Percentiles rank a stretch among this genome's conserved stretches.
These are phyloP conservation scores for Puntigrus tetrazona DNA, from an alignment of 2,113 vertebrate species.

Conservation along the genomic window DNA sequence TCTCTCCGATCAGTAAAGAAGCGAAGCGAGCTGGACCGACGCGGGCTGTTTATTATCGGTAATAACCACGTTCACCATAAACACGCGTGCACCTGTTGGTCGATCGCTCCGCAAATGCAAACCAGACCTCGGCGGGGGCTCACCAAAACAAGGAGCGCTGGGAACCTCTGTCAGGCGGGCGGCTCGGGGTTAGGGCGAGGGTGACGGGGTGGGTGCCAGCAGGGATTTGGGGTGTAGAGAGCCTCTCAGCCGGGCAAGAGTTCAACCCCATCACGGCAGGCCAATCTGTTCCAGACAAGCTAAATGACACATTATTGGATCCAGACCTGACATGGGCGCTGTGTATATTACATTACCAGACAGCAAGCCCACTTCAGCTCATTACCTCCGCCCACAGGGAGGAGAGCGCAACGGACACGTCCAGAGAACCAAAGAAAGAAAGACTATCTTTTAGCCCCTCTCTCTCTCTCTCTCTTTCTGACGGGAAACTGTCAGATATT, in stretches of 20 bases:
- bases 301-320: constrained; percentile 99
- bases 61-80: constrained; percentile 66
- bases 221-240: constrained; percentile 78
- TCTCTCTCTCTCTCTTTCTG: constrained; percentile 41
- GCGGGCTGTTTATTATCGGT: constrained; percentile 46
- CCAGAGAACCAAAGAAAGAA: constrained; percentile 6
- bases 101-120: constrained; percentile 51
- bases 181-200: constrained; percentile 68
- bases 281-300: constrained; percentile 99
- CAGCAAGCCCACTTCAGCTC: constrained; percentile 93
- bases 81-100: constrained; percentile 84
- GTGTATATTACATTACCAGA: constrained; percentile 86
- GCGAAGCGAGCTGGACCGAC: not conserved
- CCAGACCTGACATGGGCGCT: constrained; percentile 94
- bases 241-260: constrained; percentile 96
- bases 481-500: constrained; percentile 87
- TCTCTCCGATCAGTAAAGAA: not conserved
- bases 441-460: constrained; percentile 60
- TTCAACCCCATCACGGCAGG: constrained; percentile 93
- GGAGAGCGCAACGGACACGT: constrained; percentile 54
- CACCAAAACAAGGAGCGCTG: constrained; percentile 1
- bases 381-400: constrained; percentile 80
- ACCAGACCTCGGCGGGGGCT: constrained; percentile 28
- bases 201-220: constrained; percentile 43
- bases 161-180: constrained; percentile 65